Base-by-base conservation (phyloP, 2,113 vertebrate species). In the Leiothrix lutea region DNA sequence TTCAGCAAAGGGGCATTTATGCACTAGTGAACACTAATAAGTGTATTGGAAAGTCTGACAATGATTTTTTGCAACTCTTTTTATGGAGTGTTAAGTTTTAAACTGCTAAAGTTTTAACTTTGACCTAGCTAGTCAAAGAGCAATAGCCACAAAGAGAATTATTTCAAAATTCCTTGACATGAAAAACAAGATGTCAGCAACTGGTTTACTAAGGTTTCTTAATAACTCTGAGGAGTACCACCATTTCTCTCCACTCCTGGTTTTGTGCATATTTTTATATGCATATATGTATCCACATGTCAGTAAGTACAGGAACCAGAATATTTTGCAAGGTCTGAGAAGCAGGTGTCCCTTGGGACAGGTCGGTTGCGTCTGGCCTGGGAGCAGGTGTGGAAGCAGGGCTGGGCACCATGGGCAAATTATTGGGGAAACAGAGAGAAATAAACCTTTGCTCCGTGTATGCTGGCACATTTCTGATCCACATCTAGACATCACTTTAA, bases 261-360 rank as follows among this genome's bases (percentile, higher is more conserved):
- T 48, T 69, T 60, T 75, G 28, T 51, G 24, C 8, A 10, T 15
- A 14, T 69, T 61, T 48, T 24, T 33, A 6, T 25, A 28, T 8
- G 22, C 3, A 28, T 25, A 10, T 2, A 31, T 13, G 7, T 33
- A 51, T 3, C 2, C 35, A 54, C 6, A 17, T 4, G 0, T 29
- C 45, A 45, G 1, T 22, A 36, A 28, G 8, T 31, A 51, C 13
- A 57, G 2, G 14, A 77, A 26, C 8, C 33, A 62, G 45, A 36
- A 42, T 29, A 51, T 38, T 6, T 28, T 13, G 28, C 28, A 17
- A 44, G 22, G 17, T 16, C 33, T 0, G 0, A 16, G 74, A 33
- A 36, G 36, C 1, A 11, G 26, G 6, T 38, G 29, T 22, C 19
- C 51, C 2, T 23, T 33, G 33, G n/a, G 23, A 12, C 23, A 2